phyloP scores from a whole-genome alignment of 2,113 vertebrate species.

The Rousettus leschenaultii region DNA sequence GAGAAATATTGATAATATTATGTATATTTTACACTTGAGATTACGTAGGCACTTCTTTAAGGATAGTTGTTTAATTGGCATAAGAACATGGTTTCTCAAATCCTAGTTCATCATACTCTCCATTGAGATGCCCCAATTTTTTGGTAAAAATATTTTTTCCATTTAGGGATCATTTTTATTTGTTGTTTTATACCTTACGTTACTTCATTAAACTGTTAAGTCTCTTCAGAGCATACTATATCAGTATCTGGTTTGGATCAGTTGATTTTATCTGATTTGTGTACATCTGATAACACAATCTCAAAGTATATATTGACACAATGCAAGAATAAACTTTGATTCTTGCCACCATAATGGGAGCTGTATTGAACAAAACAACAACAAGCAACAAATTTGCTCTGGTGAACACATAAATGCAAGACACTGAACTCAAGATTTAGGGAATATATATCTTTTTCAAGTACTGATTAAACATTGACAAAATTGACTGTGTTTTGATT shows the following conservation, averaged over 20 bases:
- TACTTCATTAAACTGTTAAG: neutral
- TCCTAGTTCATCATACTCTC: neutral
- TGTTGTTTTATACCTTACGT: neutral
- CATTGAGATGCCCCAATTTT: neutral
- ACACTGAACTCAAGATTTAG: neutral
- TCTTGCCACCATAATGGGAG: neutral
- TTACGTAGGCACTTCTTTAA: neutral
- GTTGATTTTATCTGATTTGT: neutral
- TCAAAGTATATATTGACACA: conserved; percentile 14
- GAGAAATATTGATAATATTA: neutral
- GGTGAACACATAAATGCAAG: neutral
- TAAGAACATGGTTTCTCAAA: neutral
- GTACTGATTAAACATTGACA: neutral
- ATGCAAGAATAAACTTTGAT: neutral
- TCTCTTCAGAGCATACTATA: neutral
- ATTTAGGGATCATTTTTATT: neutral
- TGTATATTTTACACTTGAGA: neutral
- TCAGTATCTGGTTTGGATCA: neutral
- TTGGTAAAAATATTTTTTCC: neutral
- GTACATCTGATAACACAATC: neutral
- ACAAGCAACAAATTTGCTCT: neutral
- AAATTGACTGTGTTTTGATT: neutral
- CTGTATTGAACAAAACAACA: neutral
- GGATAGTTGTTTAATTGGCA: neutral
- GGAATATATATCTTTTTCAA: neutral